A percentile compares a stretch with the other conserved stretches of the same genome.
Evolutionary conservation across 1,140 invertebrate genomes (phyloP).

Genomic region (Zaprionus vittiger): DNA sequence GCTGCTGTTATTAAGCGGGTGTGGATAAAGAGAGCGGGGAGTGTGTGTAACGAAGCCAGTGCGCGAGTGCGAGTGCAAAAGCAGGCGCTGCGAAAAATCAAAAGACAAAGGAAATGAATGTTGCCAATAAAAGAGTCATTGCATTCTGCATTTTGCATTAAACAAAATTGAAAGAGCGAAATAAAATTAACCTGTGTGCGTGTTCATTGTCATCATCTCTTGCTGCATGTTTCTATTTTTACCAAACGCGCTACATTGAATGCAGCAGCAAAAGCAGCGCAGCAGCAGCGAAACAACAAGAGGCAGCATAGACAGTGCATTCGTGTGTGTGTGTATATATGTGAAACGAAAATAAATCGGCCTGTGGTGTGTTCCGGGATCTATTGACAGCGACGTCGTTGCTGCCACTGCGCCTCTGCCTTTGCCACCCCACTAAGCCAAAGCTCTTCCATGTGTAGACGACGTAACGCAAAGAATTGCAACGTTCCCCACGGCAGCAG

Average conservation of each 20-base stretch:
- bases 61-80: conserved; percentile 42
- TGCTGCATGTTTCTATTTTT: conserved; percentile 32
- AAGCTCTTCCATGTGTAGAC: conserved; percentile 39
- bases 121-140: conserved; percentile 24
- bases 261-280: conserved; percentile 22
- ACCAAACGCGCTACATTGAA: conserved; percentile 10
- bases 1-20: conserved; percentile 16
- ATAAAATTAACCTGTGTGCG: conserved; percentile 21
- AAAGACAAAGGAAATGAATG: conserved; percentile 51
- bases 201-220: conserved; percentile 14
- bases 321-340: conserved; percentile 18
- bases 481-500: conserved; percentile 39
- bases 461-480: conserved; percentile 38
- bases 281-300: conserved; percentile 20
- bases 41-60: conserved; percentile 40
- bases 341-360: conserved; percentile 50
- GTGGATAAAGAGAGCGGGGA: conserved; percentile 27
- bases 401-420: neutral
- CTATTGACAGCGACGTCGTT: conserved; percentile 20
- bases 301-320: conserved; percentile 2
- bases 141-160: conserved; percentile 27
- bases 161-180: conserved; percentile 13
- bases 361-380: conserved; percentile 40
- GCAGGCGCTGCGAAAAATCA: conserved; percentile 40
- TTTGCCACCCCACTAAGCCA: conserved; percentile 43